Conservation (phyloP, 1,140 invertebrate genomes). For the Mactra quadrangularis region DNA sequence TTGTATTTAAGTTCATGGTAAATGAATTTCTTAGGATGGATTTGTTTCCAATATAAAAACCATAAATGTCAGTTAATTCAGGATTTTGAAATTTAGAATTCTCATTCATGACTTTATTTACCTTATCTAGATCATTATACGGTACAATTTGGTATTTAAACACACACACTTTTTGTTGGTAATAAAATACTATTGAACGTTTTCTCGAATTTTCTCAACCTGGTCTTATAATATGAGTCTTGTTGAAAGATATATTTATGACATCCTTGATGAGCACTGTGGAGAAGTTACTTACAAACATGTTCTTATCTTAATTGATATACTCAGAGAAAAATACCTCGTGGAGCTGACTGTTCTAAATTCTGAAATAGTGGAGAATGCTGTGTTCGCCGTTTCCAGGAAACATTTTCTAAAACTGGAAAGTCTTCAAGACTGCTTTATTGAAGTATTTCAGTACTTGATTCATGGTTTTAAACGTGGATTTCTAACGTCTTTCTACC, state of each 20-base stretch:
- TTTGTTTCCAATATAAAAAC: no score
- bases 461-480: not conserved
- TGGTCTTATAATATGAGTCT: constrained; percentile 7
- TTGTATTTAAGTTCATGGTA: no score
- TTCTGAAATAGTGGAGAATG: constrained; percentile 20
- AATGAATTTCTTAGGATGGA: no score
- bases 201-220: not conserved
- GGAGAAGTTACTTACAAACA: constrained; percentile 5
- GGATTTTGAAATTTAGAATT: no score
- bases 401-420: constrained; percentile 1
- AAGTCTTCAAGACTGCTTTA: constrained; percentile 23
- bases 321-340: constrained; percentile 9
- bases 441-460: not conserved
- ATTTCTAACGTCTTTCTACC: constrained; percentile 9
- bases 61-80: no score
- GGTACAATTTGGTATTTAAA: no score
- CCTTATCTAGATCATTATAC: no score
- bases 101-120: no score
- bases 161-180: no score
- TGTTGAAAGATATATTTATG: not conserved
- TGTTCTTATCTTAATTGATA: constrained; percentile 12
- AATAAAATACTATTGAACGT: no score
- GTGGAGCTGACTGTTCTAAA: constrained; percentile 2
- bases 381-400: not conserved
- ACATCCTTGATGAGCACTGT: not conserved